Percentiles rank a stretch among this genome's conserved stretches.
phyloP scores from a whole-genome alignment of 2,797 vertebrate species.

The Pelobates cultripes region DNA sequence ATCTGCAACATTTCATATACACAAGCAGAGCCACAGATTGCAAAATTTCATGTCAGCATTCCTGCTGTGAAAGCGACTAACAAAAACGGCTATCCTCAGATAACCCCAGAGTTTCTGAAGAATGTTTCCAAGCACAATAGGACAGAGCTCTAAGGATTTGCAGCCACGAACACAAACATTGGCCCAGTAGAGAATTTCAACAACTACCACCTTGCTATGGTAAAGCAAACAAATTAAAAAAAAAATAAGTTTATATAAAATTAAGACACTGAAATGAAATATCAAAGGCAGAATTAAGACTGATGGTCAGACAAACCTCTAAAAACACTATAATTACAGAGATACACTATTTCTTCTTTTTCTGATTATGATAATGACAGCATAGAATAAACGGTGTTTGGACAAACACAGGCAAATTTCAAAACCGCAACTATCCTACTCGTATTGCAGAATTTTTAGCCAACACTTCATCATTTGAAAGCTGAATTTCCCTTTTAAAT shows the following conservation, averaged over 20 bases:
- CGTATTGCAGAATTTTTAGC: background rate
- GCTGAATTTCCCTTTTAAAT: background rate
- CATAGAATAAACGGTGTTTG: background rate
- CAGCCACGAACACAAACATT: conserved; percentile 29
- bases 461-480: background rate
- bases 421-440: background rate
- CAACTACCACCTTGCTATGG: background rate
- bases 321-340: background rate
- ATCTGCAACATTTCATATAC: conserved; percentile 42
- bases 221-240: background rate
- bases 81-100: conserved; percentile 45
- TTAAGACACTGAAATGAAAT: background rate
- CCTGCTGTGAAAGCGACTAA: conserved; percentile 43
- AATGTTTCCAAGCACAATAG: conserved; percentile 45
- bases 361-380: background rate
- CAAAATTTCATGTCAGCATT: conserved; percentile 52
- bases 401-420: background rate
- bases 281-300: background rate
- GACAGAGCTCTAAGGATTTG: conserved; percentile 32
- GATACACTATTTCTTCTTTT: background rate
- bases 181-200: conserved; percentile 31
- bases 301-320: background rate
- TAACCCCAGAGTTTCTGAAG: conserved; percentile 40
- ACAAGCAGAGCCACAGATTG: conserved; percentile 44
- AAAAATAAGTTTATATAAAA: background rate